phyloP scores from a whole-genome alignment of 2,888 invertebrate genomes.

The Caprella mutica region DNA sequence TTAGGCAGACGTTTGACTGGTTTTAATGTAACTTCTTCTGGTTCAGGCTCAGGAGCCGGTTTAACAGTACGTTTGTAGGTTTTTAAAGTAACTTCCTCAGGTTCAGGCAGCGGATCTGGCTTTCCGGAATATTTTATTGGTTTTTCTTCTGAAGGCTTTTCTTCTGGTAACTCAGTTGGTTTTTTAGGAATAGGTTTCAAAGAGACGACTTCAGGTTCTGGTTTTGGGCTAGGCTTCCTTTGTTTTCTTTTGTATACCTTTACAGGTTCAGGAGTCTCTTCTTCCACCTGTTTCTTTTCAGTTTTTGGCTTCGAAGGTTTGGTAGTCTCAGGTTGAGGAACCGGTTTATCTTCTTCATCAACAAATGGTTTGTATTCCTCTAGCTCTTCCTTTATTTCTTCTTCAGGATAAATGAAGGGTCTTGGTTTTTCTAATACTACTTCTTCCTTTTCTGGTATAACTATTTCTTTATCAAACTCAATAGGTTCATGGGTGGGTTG shows the following conservation, averaged over 20 bases:
- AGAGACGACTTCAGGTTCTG: slow-evolving; percentile 7
- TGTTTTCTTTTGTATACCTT: slow-evolving; percentile 2
- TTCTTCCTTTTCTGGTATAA: background rate
- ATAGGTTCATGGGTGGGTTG: background rate
- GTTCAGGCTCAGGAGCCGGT: background rate
- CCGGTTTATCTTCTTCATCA: slow-evolving; percentile 3
- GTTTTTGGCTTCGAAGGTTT: slow-evolving; percentile 5
- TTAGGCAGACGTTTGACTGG: background rate
- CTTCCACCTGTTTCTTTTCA: background rate
- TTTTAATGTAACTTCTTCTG: background rate
- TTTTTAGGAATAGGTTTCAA: slow-evolving; percentile 10
- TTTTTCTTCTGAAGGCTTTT: background rate
- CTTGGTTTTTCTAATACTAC: no score
- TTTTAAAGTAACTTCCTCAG: background rate
- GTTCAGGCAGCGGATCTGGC: background rate
- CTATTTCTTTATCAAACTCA: background rate
- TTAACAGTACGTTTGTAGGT: background rate
- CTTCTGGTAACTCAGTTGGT: background rate
- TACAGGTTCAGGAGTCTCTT: slow-evolving; percentile 3
- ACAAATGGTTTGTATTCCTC: no score
- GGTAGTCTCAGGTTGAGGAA: background rate
- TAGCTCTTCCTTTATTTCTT: no score
- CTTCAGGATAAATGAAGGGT: no score
- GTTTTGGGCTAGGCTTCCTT: background rate
- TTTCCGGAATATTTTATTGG: background rate